These are phyloP conservation scores for Drosophila nr. fundita DNA, from an alignment of 2,888 invertebrate species.

Conservation along the genomic window DNA sequence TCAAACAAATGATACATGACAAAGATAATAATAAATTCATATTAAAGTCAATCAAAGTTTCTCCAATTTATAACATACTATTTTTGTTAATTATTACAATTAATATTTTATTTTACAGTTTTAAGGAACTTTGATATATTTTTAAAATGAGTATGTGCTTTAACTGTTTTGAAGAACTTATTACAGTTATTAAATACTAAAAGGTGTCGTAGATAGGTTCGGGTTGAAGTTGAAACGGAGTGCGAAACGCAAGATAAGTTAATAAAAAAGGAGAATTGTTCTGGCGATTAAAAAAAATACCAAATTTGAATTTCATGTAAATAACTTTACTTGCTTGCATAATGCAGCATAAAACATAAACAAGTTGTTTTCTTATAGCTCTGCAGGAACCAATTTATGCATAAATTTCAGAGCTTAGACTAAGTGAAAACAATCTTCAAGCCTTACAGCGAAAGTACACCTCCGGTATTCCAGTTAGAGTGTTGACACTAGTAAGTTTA, in stretches of 20 bases:
- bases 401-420: not conserved
- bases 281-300: not conserved
- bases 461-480: slow-evolving; percentile 1
- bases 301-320: not conserved
- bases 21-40: not conserved
- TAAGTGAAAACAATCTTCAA: not conserved
- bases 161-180: too few species aligned
- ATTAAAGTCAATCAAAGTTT: not conserved
- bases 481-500: slow-evolving; percentile 8
- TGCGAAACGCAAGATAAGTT: not conserved
- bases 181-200: too few species aligned
- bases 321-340: not conserved
- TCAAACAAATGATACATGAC: not conserved
- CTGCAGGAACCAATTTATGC: not conserved
- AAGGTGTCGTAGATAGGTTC: not conserved
- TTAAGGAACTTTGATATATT: not conserved
- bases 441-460: not conserved
- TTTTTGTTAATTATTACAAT: too few species aligned
- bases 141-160: not conserved
- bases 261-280: not conserved
- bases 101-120: too few species aligned
- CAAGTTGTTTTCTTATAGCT: not conserved
- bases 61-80: not conserved
- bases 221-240: not conserved
- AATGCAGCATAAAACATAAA: not conserved